phyloP scores from a whole-genome alignment of 2,888 invertebrate species.

The Sarcophaga rosellei region DNA sequence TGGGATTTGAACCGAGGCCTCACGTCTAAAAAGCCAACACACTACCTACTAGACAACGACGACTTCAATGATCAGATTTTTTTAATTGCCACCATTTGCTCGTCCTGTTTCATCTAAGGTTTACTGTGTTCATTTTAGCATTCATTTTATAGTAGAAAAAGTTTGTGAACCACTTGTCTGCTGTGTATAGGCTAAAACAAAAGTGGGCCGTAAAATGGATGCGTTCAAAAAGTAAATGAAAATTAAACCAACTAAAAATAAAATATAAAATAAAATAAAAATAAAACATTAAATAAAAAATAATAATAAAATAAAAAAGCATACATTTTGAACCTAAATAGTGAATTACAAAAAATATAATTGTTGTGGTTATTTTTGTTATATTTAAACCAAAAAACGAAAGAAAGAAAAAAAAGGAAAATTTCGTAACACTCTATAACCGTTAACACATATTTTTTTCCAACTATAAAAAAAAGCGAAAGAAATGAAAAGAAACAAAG shows the following conservation, averaged over 20 bases:
- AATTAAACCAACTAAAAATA: slow-evolving; percentile 1
- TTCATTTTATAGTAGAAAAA: background rate
- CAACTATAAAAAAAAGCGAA: too few relatives aligned
- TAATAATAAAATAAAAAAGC: slow-evolving; percentile 3
- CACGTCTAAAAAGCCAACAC: too few relatives aligned
- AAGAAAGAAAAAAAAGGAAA: slow-evolving; percentile 12
- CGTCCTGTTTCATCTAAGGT: too few relatives aligned
- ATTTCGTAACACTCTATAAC: slow-evolving; percentile 64
- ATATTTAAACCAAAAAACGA: background rate
- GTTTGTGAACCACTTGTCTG: slow-evolving; percentile 9
- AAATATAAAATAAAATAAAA: slow-evolving; percentile 13
- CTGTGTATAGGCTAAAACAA: slow-evolving; percentile 19
- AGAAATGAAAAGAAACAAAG: slow-evolving; percentile 17
- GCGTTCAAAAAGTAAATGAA: background rate
- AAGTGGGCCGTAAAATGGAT: slow-evolving; percentile 42
- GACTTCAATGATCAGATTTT: too few relatives aligned
- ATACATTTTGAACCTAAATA: background rate
- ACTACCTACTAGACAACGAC: too few relatives aligned
- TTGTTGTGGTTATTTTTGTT: slow-evolving; percentile 9
- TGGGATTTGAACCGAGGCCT: too few relatives aligned
- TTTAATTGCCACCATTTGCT: too few relatives aligned
- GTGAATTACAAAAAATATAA: slow-evolving; percentile 1
- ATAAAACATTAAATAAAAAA: slow-evolving; percentile 15
- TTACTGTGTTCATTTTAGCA: background rate
- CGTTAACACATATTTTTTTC: slow-evolving; percentile 50